phyloP scores from a whole-genome alignment of 1,140 invertebrate genomes.

The Nixonia krombeini region DNA sequence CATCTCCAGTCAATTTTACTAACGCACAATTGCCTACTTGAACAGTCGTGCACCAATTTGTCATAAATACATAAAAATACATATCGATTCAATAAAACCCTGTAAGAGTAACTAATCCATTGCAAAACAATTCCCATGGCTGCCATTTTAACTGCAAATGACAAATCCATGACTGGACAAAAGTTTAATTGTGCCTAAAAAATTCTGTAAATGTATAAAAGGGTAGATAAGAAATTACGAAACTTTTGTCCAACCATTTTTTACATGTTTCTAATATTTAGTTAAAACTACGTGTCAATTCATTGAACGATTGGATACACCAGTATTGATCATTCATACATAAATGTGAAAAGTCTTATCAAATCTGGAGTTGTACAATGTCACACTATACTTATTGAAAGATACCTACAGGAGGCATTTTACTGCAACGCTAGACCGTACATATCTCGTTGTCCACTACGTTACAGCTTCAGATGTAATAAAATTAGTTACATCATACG shows the following conservation, averaged over 20 bases:
- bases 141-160: slow-evolving; percentile 8
- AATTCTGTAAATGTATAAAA: slow-evolving; percentile 66
- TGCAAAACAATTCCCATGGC: slow-evolving; percentile 26
- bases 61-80: slow-evolving; percentile 20
- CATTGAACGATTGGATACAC: not conserved
- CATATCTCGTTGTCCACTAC: not conserved
- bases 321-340: slow-evolving; percentile 15
- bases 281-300: slow-evolving; percentile 15
- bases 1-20: slow-evolving; percentile 45
- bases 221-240: slow-evolving; percentile 26
- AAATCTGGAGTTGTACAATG: slow-evolving; percentile 4
- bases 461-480: slow-evolving; percentile 1
- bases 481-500: not conserved
- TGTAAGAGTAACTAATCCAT: slow-evolving; percentile 1
- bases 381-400: no score
- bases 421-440: not conserved
- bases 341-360: no score
- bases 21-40: slow-evolving; percentile 37
- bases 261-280: slow-evolving; percentile 6
- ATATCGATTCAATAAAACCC: slow-evolving; percentile 27
- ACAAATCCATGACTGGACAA: slow-evolving; percentile 46
- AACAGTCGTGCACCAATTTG: slow-evolving; percentile 6
- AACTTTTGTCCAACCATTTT: slow-evolving; percentile 46
- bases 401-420: no score
- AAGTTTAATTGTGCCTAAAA: slow-evolving; percentile 49